These are phyloP conservation scores for Gastrophysa polygoni DNA, from an alignment of 2,888 invertebrate genomes.

Conservation along the genomic window DNA sequence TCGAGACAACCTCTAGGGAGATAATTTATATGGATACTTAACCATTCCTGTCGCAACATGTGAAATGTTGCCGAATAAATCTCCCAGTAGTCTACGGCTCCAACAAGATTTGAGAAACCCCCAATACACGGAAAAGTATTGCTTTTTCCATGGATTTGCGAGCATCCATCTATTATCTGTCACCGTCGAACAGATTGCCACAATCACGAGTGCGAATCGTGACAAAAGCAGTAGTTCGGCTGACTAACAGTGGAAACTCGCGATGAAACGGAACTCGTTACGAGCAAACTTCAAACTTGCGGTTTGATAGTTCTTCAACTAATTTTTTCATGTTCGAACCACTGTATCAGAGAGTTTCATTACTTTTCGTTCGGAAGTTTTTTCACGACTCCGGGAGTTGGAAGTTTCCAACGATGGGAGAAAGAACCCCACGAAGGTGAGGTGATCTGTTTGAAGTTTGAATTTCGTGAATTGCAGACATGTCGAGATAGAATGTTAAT, in stretches of 20 bases:
- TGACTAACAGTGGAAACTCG: not conserved
- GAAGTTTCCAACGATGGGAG: constrained; percentile 14
- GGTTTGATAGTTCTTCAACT: constrained; percentile 13
- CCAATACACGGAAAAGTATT: not conserved
- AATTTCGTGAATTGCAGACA: too few species aligned
- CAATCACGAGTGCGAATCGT: not conserved
- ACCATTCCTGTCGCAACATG: too few species aligned
- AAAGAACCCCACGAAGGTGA: too few species aligned
- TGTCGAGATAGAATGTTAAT: too few species aligned
- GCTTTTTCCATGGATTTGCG: not conserved
- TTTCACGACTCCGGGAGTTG: constrained; percentile 3
- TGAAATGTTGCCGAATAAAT: not conserved
- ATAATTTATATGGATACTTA: too few species aligned
- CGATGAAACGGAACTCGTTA: constrained; percentile 16
- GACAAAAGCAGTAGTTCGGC: not conserved
- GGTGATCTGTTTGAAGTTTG: too few species aligned
- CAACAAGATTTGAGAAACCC: not conserved
- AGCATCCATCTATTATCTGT: not conserved
- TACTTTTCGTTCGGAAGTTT: constrained; percentile 16
- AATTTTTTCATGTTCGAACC: constrained; percentile 12
- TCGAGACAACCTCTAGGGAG: too few species aligned
- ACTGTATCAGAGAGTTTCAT: constrained; percentile 15
- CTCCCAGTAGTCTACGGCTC: not conserved
- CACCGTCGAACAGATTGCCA: not conserved
- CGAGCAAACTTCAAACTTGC: constrained; percentile 11